Evolutionary conservation across 2,888 invertebrate species (phyloP).

Genomic region (Cryptocheilus praepositus): DNA sequence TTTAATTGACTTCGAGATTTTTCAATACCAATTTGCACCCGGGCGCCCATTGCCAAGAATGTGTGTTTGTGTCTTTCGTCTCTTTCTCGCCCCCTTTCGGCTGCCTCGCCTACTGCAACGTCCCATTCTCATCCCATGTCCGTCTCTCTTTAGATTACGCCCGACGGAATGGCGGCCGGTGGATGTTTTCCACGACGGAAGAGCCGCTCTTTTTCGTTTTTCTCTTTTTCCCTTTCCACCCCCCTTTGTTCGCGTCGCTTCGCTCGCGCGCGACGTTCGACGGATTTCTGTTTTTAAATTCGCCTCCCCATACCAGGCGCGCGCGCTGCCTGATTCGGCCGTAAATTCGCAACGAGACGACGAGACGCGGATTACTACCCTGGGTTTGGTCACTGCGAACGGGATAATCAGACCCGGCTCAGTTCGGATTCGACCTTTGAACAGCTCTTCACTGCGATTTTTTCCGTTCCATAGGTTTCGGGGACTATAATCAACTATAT

Average conservation of each 20-base stretch:
- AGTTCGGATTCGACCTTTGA: too few relatives aligned
- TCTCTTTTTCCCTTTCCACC: background rate
- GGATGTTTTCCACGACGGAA: constrained; percentile 35
- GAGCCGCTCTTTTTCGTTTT: background rate
- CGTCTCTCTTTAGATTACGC: background rate
- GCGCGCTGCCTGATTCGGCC: too few relatives aligned
- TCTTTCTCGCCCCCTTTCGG: background rate
- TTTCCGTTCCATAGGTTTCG: too few relatives aligned
- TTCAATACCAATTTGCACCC: constrained; percentile 63
- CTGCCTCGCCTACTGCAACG: background rate
- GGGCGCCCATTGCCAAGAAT: constrained; percentile 42
- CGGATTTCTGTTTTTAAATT: background rate
- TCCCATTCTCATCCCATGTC: background rate
- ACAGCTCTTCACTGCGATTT: too few relatives aligned
- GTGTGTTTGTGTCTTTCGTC: constrained; percentile 3
- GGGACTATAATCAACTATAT: too few relatives aligned
- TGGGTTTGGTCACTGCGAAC: too few relatives aligned
- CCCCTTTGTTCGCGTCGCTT: background rate
- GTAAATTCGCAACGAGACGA: too few relatives aligned
- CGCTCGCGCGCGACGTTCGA: constrained; percentile 6
- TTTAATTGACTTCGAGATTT: constrained; percentile 68
- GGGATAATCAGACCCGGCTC: too few relatives aligned
- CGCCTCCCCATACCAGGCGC: too few relatives aligned
- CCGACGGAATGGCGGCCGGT: constrained; percentile 53
- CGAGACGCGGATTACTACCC: too few relatives aligned